Evolutionary conservation across 2,113 vertebrate genomes (phyloP).

Genomic region (Pipra filicauda): DNA sequence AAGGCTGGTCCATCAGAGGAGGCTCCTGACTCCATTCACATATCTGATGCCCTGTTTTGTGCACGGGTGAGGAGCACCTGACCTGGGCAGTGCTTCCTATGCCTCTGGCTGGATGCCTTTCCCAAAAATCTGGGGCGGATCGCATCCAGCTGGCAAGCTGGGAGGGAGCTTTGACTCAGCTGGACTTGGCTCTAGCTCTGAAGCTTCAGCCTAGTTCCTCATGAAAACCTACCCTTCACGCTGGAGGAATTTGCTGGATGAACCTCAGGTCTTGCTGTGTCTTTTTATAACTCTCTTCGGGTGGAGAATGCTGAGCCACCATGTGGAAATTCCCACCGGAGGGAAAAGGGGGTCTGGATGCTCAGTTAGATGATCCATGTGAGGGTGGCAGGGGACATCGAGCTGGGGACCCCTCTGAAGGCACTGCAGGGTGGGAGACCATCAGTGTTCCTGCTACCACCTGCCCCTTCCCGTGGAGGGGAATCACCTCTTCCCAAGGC

Average conservation of each 20-base stretch:
- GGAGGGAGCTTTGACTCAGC: conserved; percentile 26
- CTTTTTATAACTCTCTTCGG: background rate
- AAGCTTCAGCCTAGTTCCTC: background rate
- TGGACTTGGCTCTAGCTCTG: background rate
- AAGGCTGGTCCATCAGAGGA: accelerated
- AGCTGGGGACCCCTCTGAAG: background rate
- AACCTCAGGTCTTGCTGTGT: background rate
- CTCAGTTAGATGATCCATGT: accelerated
- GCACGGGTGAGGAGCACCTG: background rate
- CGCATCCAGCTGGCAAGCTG: conserved; percentile 8
- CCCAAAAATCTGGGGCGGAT: background rate
- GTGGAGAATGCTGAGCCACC: background rate
- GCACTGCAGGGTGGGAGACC: background rate
- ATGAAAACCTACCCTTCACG: background rate
- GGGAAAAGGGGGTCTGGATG: background rate
- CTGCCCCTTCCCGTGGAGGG: background rate
- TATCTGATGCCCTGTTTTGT: background rate
- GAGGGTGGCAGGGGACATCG: background rate
- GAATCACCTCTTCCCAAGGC: background rate
- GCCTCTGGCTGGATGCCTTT: background rate
- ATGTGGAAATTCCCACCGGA: background rate
- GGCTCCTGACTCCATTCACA: background rate
- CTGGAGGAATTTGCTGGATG: conserved; percentile 12
- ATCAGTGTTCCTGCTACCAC: background rate
- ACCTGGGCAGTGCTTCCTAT: background rate